Percentiles rank a stretch among this genome's conserved stretches.
phyloP scores from a whole-genome alignment of 2,888 invertebrate species.

The Atrina japonica region DNA sequence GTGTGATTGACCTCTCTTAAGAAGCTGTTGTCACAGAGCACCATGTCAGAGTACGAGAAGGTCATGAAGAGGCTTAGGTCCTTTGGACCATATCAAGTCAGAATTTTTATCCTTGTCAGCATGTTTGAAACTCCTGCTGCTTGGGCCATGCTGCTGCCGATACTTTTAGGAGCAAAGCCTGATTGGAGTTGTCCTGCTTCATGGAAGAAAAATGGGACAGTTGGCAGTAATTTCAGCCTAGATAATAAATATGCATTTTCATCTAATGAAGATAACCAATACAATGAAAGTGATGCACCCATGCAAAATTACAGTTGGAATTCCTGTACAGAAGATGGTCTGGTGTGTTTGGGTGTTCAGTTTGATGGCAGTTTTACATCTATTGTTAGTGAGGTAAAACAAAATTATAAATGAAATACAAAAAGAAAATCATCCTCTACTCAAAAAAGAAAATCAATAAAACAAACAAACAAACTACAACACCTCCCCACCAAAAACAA shows the following conservation, averaged over 20 bases:
- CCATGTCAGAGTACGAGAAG: conserved; percentile 74
- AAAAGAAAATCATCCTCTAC: too few species aligned
- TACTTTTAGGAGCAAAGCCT: conserved; percentile 69
- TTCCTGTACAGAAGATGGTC: conserved; percentile 49
- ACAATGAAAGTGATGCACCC: not conserved
- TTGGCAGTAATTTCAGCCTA: not conserved
- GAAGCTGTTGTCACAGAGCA: too few species aligned
- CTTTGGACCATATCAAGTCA: conserved; percentile 76
- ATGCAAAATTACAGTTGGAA: too few species aligned
- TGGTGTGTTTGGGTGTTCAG: conserved; percentile 49
- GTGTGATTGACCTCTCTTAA: too few species aligned
- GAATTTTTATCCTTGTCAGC: conserved; percentile 75
- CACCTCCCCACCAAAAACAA: too few species aligned
- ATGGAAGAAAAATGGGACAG: not conserved
- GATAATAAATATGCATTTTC: not conserved
- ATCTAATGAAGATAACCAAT: conserved; percentile 17
- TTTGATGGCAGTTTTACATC: conserved; percentile 68
- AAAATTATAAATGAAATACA: too few species aligned
- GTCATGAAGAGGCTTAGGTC: conserved; percentile 69
- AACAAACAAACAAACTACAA: too few species aligned
- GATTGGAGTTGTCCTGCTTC: conserved; percentile 62
- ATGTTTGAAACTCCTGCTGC: conserved; percentile 77
- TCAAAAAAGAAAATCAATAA: too few species aligned
- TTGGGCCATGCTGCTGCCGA: conserved; percentile 77
- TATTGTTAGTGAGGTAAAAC: conserved; percentile 73